A percentile compares a stretch with the other conserved stretches of the same genome.
Conservation (phyloP, 2,888 invertebrate genomes). For the Lithophane leautieri region DNA sequence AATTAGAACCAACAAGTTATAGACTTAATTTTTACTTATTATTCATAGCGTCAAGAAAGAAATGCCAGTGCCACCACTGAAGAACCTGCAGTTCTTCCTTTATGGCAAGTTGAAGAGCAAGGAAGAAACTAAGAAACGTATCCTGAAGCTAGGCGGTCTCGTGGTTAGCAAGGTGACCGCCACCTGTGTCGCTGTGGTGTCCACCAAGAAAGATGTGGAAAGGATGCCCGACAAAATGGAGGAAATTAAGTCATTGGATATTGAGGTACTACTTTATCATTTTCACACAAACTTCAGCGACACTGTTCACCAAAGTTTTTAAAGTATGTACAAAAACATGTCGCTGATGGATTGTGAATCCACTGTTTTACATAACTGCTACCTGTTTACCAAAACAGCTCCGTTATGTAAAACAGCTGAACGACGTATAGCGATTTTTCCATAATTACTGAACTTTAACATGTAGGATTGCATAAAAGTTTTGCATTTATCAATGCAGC, state of each 20-base stretch:
- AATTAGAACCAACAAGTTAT: no score
- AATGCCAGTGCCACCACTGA: slow-evolving; percentile 92
- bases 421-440: neutral
- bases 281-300: neutral
- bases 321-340: neutral
- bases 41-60: slow-evolving; percentile 91
- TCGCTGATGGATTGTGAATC: neutral
- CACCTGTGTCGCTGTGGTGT: slow-evolving; percentile 94
- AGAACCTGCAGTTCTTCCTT: slow-evolving; percentile 94
- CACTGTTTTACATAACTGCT: neutral
- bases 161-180: slow-evolving; percentile 92
- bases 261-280: slow-evolving; percentile 89
- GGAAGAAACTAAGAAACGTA: slow-evolving; percentile 92
- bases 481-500: no score
- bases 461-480: no score
- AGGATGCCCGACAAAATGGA: slow-evolving; percentile 92
- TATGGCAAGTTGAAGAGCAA: slow-evolving; percentile 91
- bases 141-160: slow-evolving; percentile 94
- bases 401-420: no score
- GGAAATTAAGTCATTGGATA: slow-evolving; percentile 92
- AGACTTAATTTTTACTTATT: neutral
- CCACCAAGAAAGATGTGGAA: slow-evolving; percentile 92
- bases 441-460: no score
- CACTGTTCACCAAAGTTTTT: neutral
- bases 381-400: no score